Evolutionary conservation across 2,888 invertebrate genomes (phyloP).

Genomic region (Antitype chi): DNA sequence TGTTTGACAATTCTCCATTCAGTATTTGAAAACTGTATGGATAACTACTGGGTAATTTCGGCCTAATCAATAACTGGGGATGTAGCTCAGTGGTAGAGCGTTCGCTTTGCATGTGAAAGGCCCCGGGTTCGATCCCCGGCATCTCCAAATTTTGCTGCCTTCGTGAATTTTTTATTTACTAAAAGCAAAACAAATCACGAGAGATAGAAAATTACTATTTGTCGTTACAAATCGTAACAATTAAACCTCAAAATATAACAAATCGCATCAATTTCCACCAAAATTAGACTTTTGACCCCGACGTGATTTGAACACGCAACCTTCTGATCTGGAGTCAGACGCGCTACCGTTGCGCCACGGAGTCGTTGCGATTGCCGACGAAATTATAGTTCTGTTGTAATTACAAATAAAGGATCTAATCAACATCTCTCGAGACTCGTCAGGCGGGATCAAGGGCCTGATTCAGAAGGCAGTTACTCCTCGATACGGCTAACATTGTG

Average conservation of each 20-base stretch:
- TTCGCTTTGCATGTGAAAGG: constrained; percentile 99
- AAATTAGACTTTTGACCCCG: constrained; percentile 92
- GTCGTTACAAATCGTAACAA: background rate
- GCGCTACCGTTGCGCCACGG: constrained; percentile 99
- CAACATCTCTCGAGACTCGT: too few species aligned
- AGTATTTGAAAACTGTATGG: background rate
- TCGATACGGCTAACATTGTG: too few species aligned
- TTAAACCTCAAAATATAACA: background rate
- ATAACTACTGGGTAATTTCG: background rate
- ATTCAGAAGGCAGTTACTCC: too few species aligned
- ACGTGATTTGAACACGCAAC: constrained; percentile 99
- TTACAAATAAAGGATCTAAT: too few species aligned
- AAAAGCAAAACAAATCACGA: too few species aligned
- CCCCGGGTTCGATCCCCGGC: constrained; percentile 99
- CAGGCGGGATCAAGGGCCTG: too few species aligned
- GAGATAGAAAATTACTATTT: background rate
- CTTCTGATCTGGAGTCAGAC: constrained; percentile 99
- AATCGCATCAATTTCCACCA: background rate
- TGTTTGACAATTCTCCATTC: background rate
- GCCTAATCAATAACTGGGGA: accelerated
- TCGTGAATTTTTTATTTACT: too few species aligned
- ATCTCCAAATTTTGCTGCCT: constrained; percentile 91
- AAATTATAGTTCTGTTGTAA: constrained; percentile 14
- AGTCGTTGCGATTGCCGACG: constrained; percentile 83
- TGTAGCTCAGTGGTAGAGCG: constrained; percentile 99